phyloP scores from a whole-genome alignment of 2,797 vertebrate species.

The Oceanodroma leucorhoa region DNA sequence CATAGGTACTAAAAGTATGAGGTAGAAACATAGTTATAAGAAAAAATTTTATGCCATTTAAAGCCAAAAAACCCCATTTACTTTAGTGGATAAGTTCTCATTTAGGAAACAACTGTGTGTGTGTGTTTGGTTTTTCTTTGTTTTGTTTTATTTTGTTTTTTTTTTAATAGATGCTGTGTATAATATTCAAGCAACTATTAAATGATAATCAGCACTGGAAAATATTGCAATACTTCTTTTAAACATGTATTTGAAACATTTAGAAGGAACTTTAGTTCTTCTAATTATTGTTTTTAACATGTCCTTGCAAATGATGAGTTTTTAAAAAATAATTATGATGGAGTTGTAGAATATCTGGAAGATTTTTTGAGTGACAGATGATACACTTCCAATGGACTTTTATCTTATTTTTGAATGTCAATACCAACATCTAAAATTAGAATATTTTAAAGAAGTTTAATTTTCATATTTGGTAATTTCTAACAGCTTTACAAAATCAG shows the following conservation, averaged over 20 bases:
- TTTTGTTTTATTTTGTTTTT: neutral
- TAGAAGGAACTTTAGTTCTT: neutral
- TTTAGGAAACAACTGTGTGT: neutral
- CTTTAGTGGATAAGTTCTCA: neutral
- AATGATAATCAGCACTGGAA: neutral
- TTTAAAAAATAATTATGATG: neutral
- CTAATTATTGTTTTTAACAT: neutral
- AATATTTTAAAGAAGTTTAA: neutral
- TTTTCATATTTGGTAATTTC: neutral
- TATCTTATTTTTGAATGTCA: neutral
- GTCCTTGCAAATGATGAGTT: neutral
- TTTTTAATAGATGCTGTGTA: neutral
- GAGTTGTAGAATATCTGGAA: neutral
- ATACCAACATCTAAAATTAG: neutral
- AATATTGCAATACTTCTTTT: neutral
- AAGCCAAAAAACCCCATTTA: rapidly evolving
- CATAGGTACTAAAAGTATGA: neutral
- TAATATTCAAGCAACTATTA: neutral
- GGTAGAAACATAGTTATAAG: neutral
- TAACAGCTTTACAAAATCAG: neutral
- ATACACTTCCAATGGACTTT: neutral
- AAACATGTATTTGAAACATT: neutral
- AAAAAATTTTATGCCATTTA: neutral
- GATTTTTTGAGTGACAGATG: neutral
- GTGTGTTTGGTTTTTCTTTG: neutral